Evolutionary conservation across 2,888 invertebrate species (phyloP).

Genomic region (Graphium colonna): DNA sequence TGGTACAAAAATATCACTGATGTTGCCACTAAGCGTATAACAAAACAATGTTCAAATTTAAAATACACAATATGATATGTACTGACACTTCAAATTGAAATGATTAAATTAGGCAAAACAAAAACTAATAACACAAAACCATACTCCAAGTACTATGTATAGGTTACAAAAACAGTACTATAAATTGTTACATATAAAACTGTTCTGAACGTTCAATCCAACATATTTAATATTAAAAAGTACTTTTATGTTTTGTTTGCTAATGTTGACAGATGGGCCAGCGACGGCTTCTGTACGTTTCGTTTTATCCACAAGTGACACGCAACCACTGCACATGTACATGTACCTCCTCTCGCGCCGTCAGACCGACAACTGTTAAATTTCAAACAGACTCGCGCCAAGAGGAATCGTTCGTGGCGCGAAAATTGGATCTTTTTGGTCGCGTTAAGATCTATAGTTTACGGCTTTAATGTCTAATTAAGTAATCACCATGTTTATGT

Average conservation of each 20-base stretch:
- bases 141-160: constrained; percentile 30
- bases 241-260: constrained; percentile 15
- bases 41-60: constrained; percentile 20
- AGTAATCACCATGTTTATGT: neutral
- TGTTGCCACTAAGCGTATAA: constrained; percentile 44
- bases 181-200: constrained; percentile 9
- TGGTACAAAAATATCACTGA: constrained; percentile 45
- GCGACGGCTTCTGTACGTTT: constrained; percentile 45
- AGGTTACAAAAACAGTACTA: constrained; percentile 22
- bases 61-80: constrained; percentile 47
- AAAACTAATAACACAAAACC: constrained; percentile 50
- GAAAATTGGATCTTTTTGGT: constrained; percentile 10
- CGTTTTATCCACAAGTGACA: constrained; percentile 45
- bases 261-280: constrained; percentile 32
- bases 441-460: neutral
- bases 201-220: constrained; percentile 20
- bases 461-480: neutral
- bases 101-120: constrained; percentile 52
- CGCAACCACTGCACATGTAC: constrained; percentile 24
- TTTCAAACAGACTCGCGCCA: constrained; percentile 45
- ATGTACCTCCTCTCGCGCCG: constrained; percentile 52
- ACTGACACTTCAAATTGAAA: constrained; percentile 49
- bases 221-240: constrained; percentile 23
- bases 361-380: constrained; percentile 64
- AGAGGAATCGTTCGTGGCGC: constrained; percentile 28